Conservation (phyloP, 2,888 invertebrate genomes). For the Orthosia cruda region DNA sequence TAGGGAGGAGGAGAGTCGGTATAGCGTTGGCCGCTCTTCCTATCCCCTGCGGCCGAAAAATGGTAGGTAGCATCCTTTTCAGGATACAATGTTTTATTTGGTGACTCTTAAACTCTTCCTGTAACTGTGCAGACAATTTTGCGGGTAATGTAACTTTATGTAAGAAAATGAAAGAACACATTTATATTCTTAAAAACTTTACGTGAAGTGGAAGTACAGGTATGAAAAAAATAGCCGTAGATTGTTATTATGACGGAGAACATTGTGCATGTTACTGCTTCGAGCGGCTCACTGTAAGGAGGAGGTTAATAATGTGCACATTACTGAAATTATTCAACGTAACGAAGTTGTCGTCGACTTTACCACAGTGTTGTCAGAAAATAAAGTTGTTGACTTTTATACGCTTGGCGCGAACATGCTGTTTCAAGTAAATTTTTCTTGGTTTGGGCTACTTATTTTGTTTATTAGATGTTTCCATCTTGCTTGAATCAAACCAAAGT, state of each 20-base stretch:
- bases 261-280: conserved; percentile 4
- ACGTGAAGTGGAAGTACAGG: not conserved
- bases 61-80: no score
- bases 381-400: no score
- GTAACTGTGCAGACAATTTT: not conserved
- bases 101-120: no score
- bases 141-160: not conserved
- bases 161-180: not conserved
- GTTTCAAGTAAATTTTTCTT: not conserved
- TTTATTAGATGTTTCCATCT: no score
- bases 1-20: no score
- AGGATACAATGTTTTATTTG: no score
- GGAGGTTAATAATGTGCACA: conserved; percentile 70
- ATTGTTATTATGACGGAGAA: conserved; percentile 71
- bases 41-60: no score
- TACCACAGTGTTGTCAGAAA: no score
- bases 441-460: not conserved
- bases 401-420: not conserved
- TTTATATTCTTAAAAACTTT: not conserved
- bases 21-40: no score
- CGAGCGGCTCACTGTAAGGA: conserved; percentile 33
- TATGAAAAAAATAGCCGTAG: conserved; percentile 62
- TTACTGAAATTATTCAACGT: conserved; percentile 74
- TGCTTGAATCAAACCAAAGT: no score
- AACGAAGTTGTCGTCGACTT: conserved; percentile 62